Conservation (phyloP, 1,140 invertebrate genomes). For the Eriosoma lanigerum region DNA sequence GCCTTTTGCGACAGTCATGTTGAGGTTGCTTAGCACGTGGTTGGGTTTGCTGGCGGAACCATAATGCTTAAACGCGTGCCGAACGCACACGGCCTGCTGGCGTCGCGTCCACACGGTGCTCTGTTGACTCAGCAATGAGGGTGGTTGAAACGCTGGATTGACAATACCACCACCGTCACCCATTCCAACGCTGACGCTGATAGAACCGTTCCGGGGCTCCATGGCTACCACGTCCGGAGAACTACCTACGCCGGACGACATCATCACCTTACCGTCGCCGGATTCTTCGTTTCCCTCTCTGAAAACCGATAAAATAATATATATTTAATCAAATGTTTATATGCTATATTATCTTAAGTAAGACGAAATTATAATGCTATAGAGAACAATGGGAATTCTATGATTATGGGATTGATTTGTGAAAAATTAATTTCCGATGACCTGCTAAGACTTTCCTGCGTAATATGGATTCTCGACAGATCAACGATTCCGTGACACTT, state of each 20-base stretch:
- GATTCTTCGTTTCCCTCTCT: constrained; percentile 40
- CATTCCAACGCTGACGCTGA: background rate
- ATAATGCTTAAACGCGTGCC: constrained; percentile 61
- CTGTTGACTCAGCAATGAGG: constrained; percentile 55
- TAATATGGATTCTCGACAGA: too few species aligned
- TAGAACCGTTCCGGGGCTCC: constrained; percentile 45
- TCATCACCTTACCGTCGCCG: constrained; percentile 18
- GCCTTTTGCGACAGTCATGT: constrained; percentile 63
- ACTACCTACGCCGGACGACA: constrained; percentile 30
- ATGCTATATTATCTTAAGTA: too few species aligned
- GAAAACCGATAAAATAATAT: background rate
- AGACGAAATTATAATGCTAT: background rate
- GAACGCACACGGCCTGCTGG: constrained; percentile 59
- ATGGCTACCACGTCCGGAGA: constrained; percentile 52
- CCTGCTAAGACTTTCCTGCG: background rate
- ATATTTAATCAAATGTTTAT: too few species aligned
- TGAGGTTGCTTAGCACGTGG: constrained; percentile 61
- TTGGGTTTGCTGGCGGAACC: constrained; percentile 58
- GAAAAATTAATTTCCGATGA: background rate
- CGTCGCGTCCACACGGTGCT: constrained; percentile 57
- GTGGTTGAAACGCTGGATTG: constrained; percentile 53
- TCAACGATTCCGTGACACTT: too few species aligned
- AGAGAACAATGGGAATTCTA: background rate
- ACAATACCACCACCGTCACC: constrained; percentile 48
- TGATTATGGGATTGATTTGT: background rate